Conservation (phyloP, 2,888 invertebrate genomes). For the Melangyna quadrimaculata region DNA sequence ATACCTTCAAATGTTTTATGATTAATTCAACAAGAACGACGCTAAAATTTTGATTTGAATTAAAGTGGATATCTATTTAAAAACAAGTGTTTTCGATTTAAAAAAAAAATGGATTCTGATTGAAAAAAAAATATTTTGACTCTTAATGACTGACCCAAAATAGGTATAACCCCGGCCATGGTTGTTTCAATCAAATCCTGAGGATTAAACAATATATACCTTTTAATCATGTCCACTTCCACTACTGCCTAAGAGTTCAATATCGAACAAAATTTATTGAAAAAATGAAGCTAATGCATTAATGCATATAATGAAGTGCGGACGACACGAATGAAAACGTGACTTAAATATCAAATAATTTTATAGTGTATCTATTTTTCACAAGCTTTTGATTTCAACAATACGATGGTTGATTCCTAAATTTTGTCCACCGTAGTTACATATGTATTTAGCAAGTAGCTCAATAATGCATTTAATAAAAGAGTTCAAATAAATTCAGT, state of each 20-base stretch:
- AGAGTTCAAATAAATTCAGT: background rate
- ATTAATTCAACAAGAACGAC: no score
- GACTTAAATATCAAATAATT: slow-evolving; percentile 24
- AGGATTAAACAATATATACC: background rate
- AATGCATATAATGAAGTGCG: background rate
- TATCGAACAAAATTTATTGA: background rate
- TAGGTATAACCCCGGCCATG: no score
- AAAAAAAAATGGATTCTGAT: no score
- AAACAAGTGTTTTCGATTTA: no score
- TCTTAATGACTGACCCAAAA: no score
- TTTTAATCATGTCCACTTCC: background rate
- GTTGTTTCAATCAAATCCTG: background rate
- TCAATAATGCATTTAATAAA: background rate
- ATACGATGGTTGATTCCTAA: slow-evolving; percentile 11
- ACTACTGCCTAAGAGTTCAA: background rate
- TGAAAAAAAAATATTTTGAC: no score
- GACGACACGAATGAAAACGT: slow-evolving; percentile 28
- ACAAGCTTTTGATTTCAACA: slow-evolving; percentile 1
- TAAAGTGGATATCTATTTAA: no score
- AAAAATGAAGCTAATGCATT: background rate
- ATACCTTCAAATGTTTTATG: no score
- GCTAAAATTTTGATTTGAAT: no score
- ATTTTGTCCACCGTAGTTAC: background rate
- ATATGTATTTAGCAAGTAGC: no score
- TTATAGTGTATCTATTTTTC: background rate